Percentiles rank a stretch among this genome's conserved stretches.
These are phyloP conservation scores for Drosophila pallidifrons DNA, from an alignment of 1,140 invertebrate genomes.

Conservation along the genomic window DNA sequence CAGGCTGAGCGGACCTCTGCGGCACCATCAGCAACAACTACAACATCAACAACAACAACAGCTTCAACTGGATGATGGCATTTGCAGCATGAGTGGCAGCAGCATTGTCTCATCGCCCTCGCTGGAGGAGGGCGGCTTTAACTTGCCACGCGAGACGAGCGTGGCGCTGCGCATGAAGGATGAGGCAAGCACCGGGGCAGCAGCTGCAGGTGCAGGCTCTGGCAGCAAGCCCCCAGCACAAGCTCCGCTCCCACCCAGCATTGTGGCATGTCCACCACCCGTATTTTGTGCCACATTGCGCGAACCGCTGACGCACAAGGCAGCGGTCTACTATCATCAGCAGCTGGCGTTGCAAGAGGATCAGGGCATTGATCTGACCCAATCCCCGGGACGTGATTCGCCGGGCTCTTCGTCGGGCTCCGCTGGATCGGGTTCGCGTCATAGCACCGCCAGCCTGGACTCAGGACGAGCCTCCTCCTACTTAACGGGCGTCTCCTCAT, in stretches of 20 bases:
- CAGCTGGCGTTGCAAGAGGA: conserved; percentile 90
- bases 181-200: conserved; percentile 45
- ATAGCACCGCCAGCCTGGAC: conserved; percentile 96
- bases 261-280: conserved; percentile 77
- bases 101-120: conserved; percentile 85
- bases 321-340: conserved; percentile 90
- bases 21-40: conserved; percentile 53
- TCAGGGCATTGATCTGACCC: conserved; percentile 90
- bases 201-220: conserved; percentile 29
- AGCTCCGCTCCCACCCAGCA: conserved; percentile 51
- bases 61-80: conserved; percentile 65
- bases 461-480: conserved; percentile 93
- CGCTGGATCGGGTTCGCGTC: conserved; percentile 90
- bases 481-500: conserved; percentile 80
- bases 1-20: conserved; percentile 68
- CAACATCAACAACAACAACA: conserved; percentile 50
- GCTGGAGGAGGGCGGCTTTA: conserved; percentile 83
- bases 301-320: conserved; percentile 89
- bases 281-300: conserved; percentile 77
- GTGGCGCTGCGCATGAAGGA: conserved; percentile 81
- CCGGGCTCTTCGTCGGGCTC: conserved; percentile 94
- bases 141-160: conserved; percentile 80
- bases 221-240: conserved; percentile 59
- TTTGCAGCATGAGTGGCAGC: conserved; percentile 78
- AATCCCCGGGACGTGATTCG: conserved; percentile 95